Conservation (phyloP, 2,113 vertebrate species). For the Macrotis lagotis region DNA sequence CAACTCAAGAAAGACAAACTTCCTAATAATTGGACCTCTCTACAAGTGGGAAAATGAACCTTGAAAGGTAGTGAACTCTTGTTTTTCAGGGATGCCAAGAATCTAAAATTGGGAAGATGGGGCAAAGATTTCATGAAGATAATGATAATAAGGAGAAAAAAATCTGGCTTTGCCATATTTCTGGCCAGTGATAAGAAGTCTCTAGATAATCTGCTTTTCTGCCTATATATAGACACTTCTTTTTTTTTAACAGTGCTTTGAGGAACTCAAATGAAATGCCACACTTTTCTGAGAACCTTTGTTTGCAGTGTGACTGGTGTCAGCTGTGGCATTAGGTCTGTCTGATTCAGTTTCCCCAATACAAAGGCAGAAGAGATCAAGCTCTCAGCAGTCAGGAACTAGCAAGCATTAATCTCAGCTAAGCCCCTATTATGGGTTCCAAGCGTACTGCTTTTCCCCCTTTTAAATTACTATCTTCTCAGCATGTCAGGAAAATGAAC, state of each 20-base stretch:
- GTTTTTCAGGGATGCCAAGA: not conserved
- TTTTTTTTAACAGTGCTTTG: not conserved
- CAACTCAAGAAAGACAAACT: not conserved
- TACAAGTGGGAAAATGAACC: not conserved
- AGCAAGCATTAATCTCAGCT: not conserved
- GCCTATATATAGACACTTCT: not conserved
- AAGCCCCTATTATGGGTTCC: not conserved
- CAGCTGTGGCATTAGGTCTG: not conserved
- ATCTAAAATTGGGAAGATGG: not conserved
- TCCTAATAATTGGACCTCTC: not conserved
- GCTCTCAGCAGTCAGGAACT: not conserved
- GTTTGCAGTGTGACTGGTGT: not conserved
- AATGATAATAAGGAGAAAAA: not conserved
- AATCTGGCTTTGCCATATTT: not conserved
- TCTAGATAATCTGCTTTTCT: not conserved
- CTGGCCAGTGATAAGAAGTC: not conserved
- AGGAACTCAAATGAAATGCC: conserved; percentile 15
- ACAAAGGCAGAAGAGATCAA: not conserved
- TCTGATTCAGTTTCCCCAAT: not conserved
- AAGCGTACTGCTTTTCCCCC: not conserved
- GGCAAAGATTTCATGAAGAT: not conserved
- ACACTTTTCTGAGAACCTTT: not conserved
- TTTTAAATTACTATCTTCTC: not conserved
- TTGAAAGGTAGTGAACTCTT: not conserved
- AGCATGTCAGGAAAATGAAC: not conserved